phyloP scores from a whole-genome alignment of 1,140 invertebrate genomes.

The Pachypeltis micranthus region DNA sequence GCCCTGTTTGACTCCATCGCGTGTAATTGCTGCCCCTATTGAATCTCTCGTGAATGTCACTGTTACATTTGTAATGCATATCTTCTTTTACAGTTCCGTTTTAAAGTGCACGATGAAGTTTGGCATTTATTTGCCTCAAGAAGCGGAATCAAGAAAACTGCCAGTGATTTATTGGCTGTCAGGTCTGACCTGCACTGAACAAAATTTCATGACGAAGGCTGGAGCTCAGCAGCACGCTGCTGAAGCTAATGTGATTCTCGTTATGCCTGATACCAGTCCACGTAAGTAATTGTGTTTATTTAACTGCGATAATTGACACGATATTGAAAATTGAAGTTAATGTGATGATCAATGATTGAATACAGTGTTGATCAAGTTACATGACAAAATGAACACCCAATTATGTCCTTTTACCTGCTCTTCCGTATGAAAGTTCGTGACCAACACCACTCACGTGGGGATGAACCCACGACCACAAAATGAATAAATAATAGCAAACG shows the following conservation, averaged over 20 bases:
- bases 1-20: background rate
- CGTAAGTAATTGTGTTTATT: too few species aligned
- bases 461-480: too few species aligned
- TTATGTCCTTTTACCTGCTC: too few species aligned
- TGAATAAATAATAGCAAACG: too few species aligned
- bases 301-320: too few species aligned
- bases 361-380: too few species aligned
- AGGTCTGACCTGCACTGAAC: constrained; percentile 87
- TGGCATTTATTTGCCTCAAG: constrained; percentile 75
- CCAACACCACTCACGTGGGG: too few species aligned
- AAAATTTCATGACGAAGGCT: constrained; percentile 93
- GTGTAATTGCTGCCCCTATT: background rate
- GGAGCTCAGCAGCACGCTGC: constrained; percentile 82
- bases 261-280: constrained; percentile 93
- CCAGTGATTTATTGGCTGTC: constrained; percentile 91
- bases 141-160: constrained; percentile 47
- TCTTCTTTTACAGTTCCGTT: constrained; percentile 44
- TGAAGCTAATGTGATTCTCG: constrained; percentile 68
- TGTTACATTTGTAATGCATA: too few species aligned
- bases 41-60: background rate
- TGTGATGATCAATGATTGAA: too few species aligned
- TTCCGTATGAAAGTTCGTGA: too few species aligned
- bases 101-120: constrained; percentile 88
- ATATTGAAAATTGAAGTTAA: too few species aligned
- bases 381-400: too few species aligned